Base-by-base conservation (phyloP, 2,888 invertebrate genomes). In the Lasioglossum morio region DNA sequence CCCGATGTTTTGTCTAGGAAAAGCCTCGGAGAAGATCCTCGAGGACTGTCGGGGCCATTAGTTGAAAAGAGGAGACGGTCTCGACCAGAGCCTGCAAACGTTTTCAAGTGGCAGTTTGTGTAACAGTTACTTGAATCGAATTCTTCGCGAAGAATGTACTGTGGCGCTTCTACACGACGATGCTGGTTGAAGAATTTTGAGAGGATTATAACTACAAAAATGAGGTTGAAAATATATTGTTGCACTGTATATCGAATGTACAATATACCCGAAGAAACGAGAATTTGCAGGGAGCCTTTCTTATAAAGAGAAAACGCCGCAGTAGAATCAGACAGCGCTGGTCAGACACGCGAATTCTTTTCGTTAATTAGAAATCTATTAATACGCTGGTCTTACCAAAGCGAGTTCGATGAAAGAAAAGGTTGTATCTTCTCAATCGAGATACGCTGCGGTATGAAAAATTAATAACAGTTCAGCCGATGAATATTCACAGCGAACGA, bases 11-110 rank as follows among this genome's bases (percentile, higher is more conserved):
- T 77, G 79, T 79, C 70, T 57, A 27, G 48, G 70, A 74, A 69
- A 79, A 77, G 27, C 77, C 66, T 37, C 46, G 69, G 53, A 34
- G 77, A 69, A 73, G 75, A 77, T 77, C 37, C 74, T 73, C 77
- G 57, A 77, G 73, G 73, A 84, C 70, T 63, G 73, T 80, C 77
- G 53, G 14, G 63, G 70, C 66, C 80, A 80, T 86, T 86, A 85
- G 69, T 66, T 81, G 75, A 72, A 66, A 81, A 85, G 75, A 60
- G 46, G 40, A 60, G 78, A 53, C 37, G 69, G n/a, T 73, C 72
- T 75, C 60, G 46, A 30, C 34, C 37, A 5, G 40, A 53, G 69
- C 53, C 78, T 37, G 75, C 34, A 69, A 84, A 79, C 66, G 69
- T 73, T 73, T 79, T 23, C 57, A 73, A 34, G 27, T 43, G 27